A percentile compares a stretch with the other conserved stretches of the same genome.
phyloP scores from a whole-genome alignment of 2,113 vertebrate species.

The Aspidoscelis tigris region DNA sequence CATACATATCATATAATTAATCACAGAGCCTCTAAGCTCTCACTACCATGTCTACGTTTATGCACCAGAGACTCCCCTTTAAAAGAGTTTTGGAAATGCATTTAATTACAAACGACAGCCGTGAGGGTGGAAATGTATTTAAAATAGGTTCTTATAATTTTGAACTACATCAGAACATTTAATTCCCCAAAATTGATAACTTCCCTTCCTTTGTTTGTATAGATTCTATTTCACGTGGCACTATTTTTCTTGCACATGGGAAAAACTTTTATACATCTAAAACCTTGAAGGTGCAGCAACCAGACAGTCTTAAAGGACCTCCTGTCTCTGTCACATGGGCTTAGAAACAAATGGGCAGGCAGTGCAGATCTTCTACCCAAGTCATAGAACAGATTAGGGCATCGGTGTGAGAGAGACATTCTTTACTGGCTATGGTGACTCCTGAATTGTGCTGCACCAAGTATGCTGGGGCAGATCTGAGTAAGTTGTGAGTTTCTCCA shows the following conservation, averaged over 20 bases:
- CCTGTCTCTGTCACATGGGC: too few species aligned
- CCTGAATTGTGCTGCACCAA: too few species aligned
- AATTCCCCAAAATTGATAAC: slow-evolving; percentile 21
- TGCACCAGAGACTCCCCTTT: slow-evolving; percentile 9
- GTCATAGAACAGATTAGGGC: too few species aligned
- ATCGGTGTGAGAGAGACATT: too few species aligned
- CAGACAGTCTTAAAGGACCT: too few species aligned
- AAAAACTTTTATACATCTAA: neutral
- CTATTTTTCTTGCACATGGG: neutral
- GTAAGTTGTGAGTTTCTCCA: too few species aligned
- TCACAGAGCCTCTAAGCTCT: neutral
- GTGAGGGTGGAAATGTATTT: neutral
- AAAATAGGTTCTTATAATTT: slow-evolving; percentile 34
- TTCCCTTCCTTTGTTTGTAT: neutral
- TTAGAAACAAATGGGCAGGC: too few species aligned
- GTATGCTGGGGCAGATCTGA: too few species aligned
- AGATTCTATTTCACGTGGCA: neutral
- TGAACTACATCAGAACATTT: neutral
- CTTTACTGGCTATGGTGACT: too few species aligned
- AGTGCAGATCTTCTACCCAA: too few species aligned
- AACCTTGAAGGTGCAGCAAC: too few species aligned
- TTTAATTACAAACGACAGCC: neutral
- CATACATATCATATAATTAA: slow-evolving; percentile 28
- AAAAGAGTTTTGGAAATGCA: slow-evolving; percentile 22
- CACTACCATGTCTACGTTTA: slow-evolving; percentile 36